Evolutionary conservation across 2,113 vertebrate genomes (phyloP), one percentile per base, ranked within the genome.

Genomic region (Serilophus lunatus): DNA sequence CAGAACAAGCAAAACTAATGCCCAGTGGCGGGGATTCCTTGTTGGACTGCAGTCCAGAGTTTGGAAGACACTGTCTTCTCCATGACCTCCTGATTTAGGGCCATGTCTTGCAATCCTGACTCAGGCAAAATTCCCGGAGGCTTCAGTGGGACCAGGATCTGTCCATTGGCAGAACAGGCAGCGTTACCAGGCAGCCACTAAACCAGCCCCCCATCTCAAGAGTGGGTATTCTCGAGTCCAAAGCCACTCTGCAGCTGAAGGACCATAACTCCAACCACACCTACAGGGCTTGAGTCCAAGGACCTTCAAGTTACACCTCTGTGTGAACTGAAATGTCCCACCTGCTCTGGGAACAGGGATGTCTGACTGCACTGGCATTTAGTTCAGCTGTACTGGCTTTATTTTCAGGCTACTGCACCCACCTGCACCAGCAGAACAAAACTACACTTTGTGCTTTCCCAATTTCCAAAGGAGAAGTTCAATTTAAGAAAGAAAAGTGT

Each of bases 361-460:
- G 28, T 57, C 78, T 82, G 36, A 19, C 59, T 76, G 84, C 59
- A 17, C 54, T 22, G 81, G 29, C 3, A 0, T 28, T 56, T 6
- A 35, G 11, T 24, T 87, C 74, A 84, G 40, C 47, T 82, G 12
- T 7, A 4, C 3, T 23, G 64, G 35, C 13, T n/a, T 80, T 40
- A 7, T 47, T 50, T 44, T 60, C 68, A 76, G 31, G 7, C 14
- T n/a, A 3, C 72, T 31, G 61, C 35, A 36, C 33, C 75, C n/a
- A 2, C 49, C 65, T 66, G 68, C 24, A 10, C 31, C 29, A 22
- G 35, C 2, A 87, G 47, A 85, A 50, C 51, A 53, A 65, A 82
- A 28, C 22, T 22, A 28, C 25, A 0, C 40, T 70, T 47, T 0
- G 22, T 3, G 3, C 33, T 36, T 64, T 15, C 42, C 51, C 44